Conservation (phyloP, 2,888 invertebrate species). For the Platynereis dumerilii region DNA sequence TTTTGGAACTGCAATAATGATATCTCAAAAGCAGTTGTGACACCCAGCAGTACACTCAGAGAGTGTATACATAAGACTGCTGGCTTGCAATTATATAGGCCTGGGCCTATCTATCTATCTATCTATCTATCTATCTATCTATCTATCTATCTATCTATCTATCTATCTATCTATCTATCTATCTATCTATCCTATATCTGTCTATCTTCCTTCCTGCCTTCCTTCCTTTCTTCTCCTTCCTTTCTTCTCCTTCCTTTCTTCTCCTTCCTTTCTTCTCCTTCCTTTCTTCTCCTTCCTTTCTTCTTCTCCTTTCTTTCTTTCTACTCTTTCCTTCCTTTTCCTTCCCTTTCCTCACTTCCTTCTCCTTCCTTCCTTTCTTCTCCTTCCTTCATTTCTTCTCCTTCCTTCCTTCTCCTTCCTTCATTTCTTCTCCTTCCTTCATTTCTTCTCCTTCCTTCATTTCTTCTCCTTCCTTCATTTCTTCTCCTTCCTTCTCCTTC, state of each 20-base stretch:
- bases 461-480: background rate
- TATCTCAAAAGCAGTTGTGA: too few species aligned
- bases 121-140: too few species aligned
- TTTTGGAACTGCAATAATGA: too few species aligned
- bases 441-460: background rate
- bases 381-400: background rate
- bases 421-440: background rate
- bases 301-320: background rate
- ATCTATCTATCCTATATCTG: conserved; percentile 1
- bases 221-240: background rate
- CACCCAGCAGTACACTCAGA: too few species aligned
- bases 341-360: background rate
- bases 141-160: too few species aligned
- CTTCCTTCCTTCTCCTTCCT: background rate
- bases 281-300: background rate
- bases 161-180: background rate
- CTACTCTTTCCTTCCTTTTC: background rate
- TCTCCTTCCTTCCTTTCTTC: conserved; percentile 1
- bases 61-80: too few species aligned
- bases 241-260: background rate
- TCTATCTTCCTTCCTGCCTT: too few species aligned
- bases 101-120: too few species aligned
- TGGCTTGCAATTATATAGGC: too few species aligned
- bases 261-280: background rate
- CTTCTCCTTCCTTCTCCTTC: background rate